Evolutionary conservation across 2,113 vertebrate genomes (phyloP), one percentile per base, ranked within the genome.

Genomic region (Ictidomys tridecemlineatus): DNA sequence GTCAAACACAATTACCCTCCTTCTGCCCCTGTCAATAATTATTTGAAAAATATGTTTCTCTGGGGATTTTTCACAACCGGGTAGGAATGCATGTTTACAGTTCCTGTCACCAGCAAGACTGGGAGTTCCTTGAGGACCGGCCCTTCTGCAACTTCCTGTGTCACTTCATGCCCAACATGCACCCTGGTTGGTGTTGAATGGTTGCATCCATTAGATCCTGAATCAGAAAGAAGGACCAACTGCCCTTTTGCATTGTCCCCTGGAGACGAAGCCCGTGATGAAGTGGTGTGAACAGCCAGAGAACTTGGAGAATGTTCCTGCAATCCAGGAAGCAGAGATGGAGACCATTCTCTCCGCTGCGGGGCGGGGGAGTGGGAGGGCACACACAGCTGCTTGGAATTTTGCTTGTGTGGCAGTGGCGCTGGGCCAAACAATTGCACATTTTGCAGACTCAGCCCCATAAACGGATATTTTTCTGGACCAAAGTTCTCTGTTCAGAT

Each of bases 381-480:
- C 16, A 17, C 73, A 37, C 74, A 74, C 84, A 97, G 90, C 79
- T 91, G 89, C 84, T 97, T 79, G 51, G 53, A 89, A 77, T 92
- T 96, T 94, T 94, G 67, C 85, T 79, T 91, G 87, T 85, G 87
- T 95, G 77, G 93, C 56, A 87, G 39, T 82, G 90, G 73, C 93
- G 82, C 87, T 45, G 51, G 14, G 63, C 93, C 96, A 95, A 80
- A 85, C n/a, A 22, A 3, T 73, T 92, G 76, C 78, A 37, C 89
- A 69, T 93, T 96, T 80, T 97, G 89, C 84, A 93, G 80, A 95
- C 90, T 96, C 91, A 84, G 86, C 84, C 74, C 91, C 86, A 93
- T 82, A 86, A 96, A 85, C 6, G 2, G 79, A 53, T 37, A 58
- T 93, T 97, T 96, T 97, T 85, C 93, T 84, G 45, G 53, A 88